Conservation (phyloP, 2,113 vertebrate species). For the Lipophrys pholis region DNA sequence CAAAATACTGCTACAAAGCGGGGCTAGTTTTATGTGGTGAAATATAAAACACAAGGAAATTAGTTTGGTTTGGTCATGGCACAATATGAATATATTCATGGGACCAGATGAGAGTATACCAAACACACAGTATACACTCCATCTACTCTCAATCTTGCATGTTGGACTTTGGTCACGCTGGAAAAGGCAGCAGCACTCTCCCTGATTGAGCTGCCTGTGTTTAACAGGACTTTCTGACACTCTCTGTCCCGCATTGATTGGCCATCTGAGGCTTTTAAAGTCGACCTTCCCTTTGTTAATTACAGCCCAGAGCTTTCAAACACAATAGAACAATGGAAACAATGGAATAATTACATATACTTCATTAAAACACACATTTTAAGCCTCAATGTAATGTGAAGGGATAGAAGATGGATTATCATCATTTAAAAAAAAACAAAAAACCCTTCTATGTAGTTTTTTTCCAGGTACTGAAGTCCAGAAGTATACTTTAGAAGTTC, state of each 20-base stretch:
- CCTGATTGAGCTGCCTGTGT: conserved; percentile 25
- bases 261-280: conserved; percentile 40
- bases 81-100: background rate
- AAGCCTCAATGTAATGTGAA: too few relatives aligned
- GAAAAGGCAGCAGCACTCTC: conserved; percentile 35
- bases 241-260: conserved; percentile 47
- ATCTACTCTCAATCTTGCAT: background rate
- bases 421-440: too few relatives aligned
- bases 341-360: too few relatives aligned
- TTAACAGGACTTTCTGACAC: conserved; percentile 17
- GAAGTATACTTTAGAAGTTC: too few relatives aligned
- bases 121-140: background rate
- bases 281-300: conserved; percentile 43
- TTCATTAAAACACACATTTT: too few relatives aligned
- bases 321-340: conserved; percentile 32
- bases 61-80: background rate
- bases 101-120: too few relatives aligned
- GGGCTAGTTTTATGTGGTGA: background rate
- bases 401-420: too few relatives aligned
- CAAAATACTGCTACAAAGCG: too few relatives aligned
- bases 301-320: conserved; percentile 9
- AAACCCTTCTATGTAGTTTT: too few relatives aligned
- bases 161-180: background rate
- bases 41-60: too few relatives aligned
- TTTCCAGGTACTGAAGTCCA: too few relatives aligned